Evolutionary conservation across 2,113 vertebrate genomes (phyloP).

Genomic region (Oryzias woworae): DNA sequence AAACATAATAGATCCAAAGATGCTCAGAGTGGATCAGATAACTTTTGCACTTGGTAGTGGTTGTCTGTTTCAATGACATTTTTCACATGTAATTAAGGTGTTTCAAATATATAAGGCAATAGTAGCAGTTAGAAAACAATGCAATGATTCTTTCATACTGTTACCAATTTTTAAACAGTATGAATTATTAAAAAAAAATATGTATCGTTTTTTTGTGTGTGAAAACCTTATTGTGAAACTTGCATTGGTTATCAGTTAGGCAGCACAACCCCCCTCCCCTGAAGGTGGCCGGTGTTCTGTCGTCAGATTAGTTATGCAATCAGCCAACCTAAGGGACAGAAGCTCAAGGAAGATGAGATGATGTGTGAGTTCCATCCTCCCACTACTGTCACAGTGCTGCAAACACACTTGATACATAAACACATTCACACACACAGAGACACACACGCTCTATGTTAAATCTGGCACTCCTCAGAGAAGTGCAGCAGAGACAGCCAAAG

Average conservation of each 20-base stretch:
- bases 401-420: conserved; percentile 28
- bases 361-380: conserved; percentile 68
- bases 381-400: conserved; percentile 56
- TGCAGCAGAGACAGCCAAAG: conserved; percentile 23
- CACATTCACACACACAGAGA: conserved; percentile 12
- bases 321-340: conserved; percentile 60
- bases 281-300: conserved; percentile 56
- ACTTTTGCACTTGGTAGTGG: too few species aligned
- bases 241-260: conserved; percentile 25
- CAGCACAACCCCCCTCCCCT: conserved; percentile 43
- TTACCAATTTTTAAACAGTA: too few species aligned
- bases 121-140: not conserved
- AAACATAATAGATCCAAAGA: too few species aligned
- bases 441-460: conserved; percentile 42
- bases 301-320: conserved; percentile 67
- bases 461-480: conserved; percentile 46
- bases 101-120: not conserved
- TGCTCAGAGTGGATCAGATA: too few species aligned
- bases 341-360: conserved; percentile 65
- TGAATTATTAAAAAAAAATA: not conserved
- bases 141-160: too few species aligned
- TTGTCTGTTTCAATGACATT: not conserved
- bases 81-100: not conserved
- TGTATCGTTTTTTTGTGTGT: not conserved
- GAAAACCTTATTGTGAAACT: not conserved